Evolutionary conservation across 2,888 invertebrate species (phyloP).

Genomic region (Oscheius onirici): DNA sequence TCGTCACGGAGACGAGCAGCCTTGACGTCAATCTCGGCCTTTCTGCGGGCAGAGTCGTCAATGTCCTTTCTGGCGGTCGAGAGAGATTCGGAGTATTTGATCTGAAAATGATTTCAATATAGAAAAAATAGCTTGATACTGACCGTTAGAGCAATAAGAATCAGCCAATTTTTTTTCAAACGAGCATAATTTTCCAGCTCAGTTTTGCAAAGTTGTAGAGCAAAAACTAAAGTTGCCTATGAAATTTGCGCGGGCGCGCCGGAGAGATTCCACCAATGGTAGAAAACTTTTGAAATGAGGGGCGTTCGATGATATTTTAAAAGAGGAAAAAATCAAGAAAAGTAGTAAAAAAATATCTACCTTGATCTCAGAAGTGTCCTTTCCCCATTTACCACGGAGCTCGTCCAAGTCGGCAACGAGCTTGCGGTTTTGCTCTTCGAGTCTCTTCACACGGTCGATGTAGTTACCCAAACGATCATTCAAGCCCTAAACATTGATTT

Average conservation of each 20-base stretch:
- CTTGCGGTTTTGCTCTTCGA: constrained; percentile 71
- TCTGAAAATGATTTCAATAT: too few species aligned
- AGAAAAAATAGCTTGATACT: too few species aligned
- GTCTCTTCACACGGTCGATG: constrained; percentile 74
- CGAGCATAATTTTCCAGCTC: too few species aligned
- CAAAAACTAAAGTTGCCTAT: too few species aligned
- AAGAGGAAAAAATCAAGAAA: too few species aligned
- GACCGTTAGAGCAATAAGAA: too few species aligned
- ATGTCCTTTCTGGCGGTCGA: constrained; percentile 74
- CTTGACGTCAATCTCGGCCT: constrained; percentile 74
- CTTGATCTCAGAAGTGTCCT: constrained; percentile 71
- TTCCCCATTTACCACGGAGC: constrained; percentile 71
- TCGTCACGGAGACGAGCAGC: constrained; percentile 74
- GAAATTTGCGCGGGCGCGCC: too few species aligned
- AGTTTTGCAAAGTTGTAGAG: too few species aligned
- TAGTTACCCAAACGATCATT: constrained; percentile 76
- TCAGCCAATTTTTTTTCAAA: too few species aligned
- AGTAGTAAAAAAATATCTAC: constrained; percentile 34
- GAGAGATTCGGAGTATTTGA: constrained; percentile 74
- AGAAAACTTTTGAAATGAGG: too few species aligned
- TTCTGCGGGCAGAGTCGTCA: constrained; percentile 74
- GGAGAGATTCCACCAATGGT: constrained; percentile 70
- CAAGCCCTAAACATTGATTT: constrained; percentile 67
- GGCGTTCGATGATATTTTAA: too few species aligned
- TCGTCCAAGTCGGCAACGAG: constrained; percentile 70